phyloP scores from a whole-genome alignment of 2,113 vertebrate genomes.

The Plectropomus leopardus region DNA sequence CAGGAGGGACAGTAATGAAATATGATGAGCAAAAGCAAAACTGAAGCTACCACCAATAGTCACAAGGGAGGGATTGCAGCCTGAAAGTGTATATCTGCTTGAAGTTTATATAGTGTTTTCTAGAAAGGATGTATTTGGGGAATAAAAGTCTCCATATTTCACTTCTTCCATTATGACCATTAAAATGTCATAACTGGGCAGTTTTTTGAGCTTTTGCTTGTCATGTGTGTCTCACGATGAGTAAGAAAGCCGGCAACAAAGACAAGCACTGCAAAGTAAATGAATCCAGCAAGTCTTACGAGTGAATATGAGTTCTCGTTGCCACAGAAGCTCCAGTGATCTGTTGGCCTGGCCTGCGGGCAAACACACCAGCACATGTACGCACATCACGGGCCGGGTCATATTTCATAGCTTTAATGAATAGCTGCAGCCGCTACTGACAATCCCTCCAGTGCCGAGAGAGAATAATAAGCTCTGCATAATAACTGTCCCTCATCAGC shows the following conservation, averaged over 20 bases:
- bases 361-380: constrained; percentile 24
- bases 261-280: constrained; percentile 30
- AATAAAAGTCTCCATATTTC: background rate
- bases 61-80: background rate
- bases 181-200: constrained; percentile 18
- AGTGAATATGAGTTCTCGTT: constrained; percentile 43
- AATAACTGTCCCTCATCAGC: constrained; percentile 79
- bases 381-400: constrained; percentile 33
- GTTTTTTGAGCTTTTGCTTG: constrained; percentile 13
- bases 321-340: constrained; percentile 35
- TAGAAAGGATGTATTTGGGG: constrained; percentile 3
- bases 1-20: no score
- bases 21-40: background rate
- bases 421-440: constrained; percentile 55
- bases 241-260: constrained; percentile 2
- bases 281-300: constrained; percentile 27
- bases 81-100: background rate
- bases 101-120: background rate
- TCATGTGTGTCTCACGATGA: constrained; percentile 8
- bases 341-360: constrained; percentile 24
- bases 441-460: constrained; percentile 57
- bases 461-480: constrained; percentile 77
- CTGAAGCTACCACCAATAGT: background rate
- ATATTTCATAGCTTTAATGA: constrained; percentile 82
- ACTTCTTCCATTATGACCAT: constrained; percentile 6